phyloP scores from a whole-genome alignment of 2,797 vertebrate genomes.

The Columba guinea region DNA sequence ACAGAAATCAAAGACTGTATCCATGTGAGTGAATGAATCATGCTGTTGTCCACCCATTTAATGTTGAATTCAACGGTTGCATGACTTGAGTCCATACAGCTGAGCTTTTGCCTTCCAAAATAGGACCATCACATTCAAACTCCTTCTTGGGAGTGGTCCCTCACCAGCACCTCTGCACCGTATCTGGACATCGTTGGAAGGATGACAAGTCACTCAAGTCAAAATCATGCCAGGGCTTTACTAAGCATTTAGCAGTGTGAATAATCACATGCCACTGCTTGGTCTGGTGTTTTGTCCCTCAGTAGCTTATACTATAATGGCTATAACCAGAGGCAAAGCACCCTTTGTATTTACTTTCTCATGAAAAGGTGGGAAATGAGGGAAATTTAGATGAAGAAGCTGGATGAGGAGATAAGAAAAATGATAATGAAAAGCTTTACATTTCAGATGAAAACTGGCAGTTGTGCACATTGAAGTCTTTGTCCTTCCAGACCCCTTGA shows the following conservation, averaged over 20 bases:
- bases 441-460: background rate
- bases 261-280: background rate
- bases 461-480: background rate
- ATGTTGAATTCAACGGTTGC: background rate
- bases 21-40: background rate
- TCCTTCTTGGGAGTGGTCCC: background rate
- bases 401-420: background rate
- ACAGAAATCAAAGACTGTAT: background rate
- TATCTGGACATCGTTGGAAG: background rate
- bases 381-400: background rate
- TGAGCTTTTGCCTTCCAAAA: background rate
- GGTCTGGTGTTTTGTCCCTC: background rate
- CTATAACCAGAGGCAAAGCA: background rate
- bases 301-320: background rate
- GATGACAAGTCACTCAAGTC: background rate
- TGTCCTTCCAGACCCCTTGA: background rate
- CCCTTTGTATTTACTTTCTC: background rate
- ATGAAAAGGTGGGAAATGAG: background rate
- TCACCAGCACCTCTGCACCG: background rate
- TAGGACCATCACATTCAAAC: background rate
- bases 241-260: background rate
- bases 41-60: background rate
- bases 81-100: background rate
- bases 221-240: background rate
- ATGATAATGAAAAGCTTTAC: background rate